Percentiles rank a stretch among this genome's conserved stretches.
Evolutionary conservation across 2,888 invertebrate species (phyloP).

Genomic region (Ichneumoninae sp.): DNA sequence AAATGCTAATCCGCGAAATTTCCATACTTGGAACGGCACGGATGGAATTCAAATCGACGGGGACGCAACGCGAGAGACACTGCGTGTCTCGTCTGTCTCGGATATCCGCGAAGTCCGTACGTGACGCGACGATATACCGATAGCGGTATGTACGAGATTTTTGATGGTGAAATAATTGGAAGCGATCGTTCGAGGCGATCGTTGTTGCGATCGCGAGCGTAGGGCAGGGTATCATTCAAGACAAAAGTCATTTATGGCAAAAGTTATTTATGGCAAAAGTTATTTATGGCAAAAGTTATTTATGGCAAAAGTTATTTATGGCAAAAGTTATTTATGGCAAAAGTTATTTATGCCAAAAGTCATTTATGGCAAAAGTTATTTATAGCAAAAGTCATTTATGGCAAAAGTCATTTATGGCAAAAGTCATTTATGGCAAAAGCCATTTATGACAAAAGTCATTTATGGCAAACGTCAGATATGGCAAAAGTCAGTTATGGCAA

Average conservation of each 20-base stretch:
- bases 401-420: too few species aligned
- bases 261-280: too few species aligned
- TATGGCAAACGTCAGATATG: too few species aligned
- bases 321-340: too few species aligned
- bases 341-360: too few species aligned
- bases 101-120: conserved; percentile 26
- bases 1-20: conserved; percentile 59
- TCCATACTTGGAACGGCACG: conserved; percentile 51
- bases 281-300: too few species aligned
- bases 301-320: too few species aligned
- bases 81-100: conserved; percentile 18
- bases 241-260: not conserved
- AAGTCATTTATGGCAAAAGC: too few species aligned
- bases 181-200: conserved; percentile 29
- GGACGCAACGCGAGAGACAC: conserved; percentile 32
- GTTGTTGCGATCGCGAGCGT: not conserved
- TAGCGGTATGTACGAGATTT: conserved; percentile 28
- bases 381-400: too few species aligned
- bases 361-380: too few species aligned
- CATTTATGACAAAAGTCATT: too few species aligned
- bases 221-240: not conserved
- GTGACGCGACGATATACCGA: conserved; percentile 37
- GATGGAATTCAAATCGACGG: conserved; percentile 46
- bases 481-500: not conserved
- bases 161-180: conserved; percentile 48